Percentiles rank a stretch among this genome's conserved stretches.
These are phyloP conservation scores for Pollenia angustigena DNA, from an alignment of 2,888 invertebrate genomes.

Conservation along the genomic window DNA sequence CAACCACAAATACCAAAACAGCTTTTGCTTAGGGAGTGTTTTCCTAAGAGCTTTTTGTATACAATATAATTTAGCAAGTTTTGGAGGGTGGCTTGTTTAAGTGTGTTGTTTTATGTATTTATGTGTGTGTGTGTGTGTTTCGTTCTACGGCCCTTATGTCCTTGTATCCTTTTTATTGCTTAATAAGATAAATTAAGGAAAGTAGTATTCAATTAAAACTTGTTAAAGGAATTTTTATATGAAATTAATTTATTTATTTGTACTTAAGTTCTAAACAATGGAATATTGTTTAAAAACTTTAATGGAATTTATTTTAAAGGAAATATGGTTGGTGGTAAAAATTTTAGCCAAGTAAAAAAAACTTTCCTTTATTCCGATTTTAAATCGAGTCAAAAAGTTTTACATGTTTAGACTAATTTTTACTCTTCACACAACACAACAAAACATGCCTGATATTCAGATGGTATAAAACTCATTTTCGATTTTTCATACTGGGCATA, in stretches of 20 bases:
- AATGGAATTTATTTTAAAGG: too few relatives aligned
- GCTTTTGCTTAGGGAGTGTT: slow-evolving; percentile 46
- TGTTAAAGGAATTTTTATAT: background rate
- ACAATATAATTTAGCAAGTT: slow-evolving; percentile 8
- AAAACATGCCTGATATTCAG: too few relatives aligned
- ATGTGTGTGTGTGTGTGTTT: slow-evolving; percentile 2
- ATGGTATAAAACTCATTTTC: too few relatives aligned
- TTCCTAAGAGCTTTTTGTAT: slow-evolving; percentile 49
- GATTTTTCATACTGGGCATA: too few relatives aligned
- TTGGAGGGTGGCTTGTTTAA: slow-evolving; percentile 18
- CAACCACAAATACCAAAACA: slow-evolving; percentile 75
- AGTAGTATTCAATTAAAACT: slow-evolving; percentile 27
- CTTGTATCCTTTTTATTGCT: slow-evolving; percentile 62
- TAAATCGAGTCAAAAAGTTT: too few relatives aligned
- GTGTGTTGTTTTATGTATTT: background rate
- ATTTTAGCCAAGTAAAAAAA: too few relatives aligned
- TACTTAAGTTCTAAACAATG: background rate
- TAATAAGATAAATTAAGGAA: slow-evolving; percentile 52
- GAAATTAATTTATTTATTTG: background rate
- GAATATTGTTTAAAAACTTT: too few relatives aligned
- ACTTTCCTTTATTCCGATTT: too few relatives aligned
- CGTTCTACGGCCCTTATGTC: background rate
- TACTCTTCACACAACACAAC: too few relatives aligned
- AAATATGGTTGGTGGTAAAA: too few relatives aligned
- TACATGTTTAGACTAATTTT: too few relatives aligned